Percentiles rank a stretch among this genome's conserved stretches.
Evolutionary conservation across 2,888 invertebrate genomes (phyloP).

Genomic region (Agrochola lychnidis): DNA sequence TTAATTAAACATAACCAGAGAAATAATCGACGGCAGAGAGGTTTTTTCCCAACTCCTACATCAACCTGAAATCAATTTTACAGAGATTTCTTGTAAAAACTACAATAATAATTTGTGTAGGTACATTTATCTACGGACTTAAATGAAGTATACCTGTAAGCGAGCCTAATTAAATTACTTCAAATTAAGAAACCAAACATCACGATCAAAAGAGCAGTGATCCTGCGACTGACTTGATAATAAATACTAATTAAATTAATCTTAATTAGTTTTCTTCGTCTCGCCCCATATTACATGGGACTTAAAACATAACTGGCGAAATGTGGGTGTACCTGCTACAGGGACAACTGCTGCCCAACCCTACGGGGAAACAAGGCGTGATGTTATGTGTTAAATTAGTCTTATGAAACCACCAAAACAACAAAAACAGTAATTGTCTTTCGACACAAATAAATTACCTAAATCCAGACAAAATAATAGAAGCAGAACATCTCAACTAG

Average conservation of each 20-base stretch:
- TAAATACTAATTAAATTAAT: no score
- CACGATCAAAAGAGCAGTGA: neutral
- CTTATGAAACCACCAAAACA: neutral
- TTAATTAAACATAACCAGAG: neutral
- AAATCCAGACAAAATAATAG: conserved; percentile 33
- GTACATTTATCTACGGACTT: no score
- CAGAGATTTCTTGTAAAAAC: neutral
- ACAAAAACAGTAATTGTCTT: neutral
- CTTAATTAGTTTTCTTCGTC: no score
- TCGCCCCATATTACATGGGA: no score
- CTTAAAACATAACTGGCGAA: no score
- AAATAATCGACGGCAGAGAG: neutral
- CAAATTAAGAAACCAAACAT: no score
- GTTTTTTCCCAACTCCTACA: neutral
- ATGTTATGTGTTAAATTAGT: no score
- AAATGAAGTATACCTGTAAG: neutral
- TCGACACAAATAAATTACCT: conserved; percentile 8
- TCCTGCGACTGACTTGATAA: neutral
- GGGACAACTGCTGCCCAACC: no score
- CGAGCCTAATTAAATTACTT: neutral
- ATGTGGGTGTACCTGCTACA: no score
- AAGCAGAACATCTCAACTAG: conserved; percentile 28
- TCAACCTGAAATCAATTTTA: no score
- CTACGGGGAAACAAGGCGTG: no score
- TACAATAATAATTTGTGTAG: neutral